phyloP scores from a whole-genome alignment of 2,797 vertebrate species.

The Lepilemur ruficaudatus region DNA sequence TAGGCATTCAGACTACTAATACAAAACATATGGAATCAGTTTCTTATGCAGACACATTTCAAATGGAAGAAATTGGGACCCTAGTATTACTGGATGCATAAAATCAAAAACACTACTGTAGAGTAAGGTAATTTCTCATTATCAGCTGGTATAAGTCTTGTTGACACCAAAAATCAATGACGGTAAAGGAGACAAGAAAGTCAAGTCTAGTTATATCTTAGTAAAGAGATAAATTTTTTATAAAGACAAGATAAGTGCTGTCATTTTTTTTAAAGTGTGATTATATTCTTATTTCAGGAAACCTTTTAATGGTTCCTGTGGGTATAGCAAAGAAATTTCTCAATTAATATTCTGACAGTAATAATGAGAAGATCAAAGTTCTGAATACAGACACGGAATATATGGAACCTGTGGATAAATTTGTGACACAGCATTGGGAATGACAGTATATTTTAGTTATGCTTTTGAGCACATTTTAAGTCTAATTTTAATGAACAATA shows the following conservation, averaged over 20 bases:
- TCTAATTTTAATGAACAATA: conserved; percentile 80
- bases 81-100: not conserved
- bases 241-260: not conserved
- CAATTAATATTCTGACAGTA: conserved; percentile 68
- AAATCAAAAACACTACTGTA: not conserved
- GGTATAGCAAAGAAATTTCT: conserved; percentile 60
- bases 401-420: conserved; percentile 37
- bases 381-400: conserved; percentile 58
- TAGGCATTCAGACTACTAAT: not conserved
- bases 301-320: conserved; percentile 51
- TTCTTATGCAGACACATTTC: not conserved
- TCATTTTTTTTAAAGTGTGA: conserved; percentile 62
- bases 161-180: not conserved
- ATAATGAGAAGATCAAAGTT: conserved; percentile 71
- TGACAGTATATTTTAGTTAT: conserved; percentile 77
- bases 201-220: not conserved
- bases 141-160: not conserved
- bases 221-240: conserved; percentile 1
- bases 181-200: not conserved
- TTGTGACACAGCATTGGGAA: conserved; percentile 52
- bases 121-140: not conserved
- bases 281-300: conserved; percentile 53
- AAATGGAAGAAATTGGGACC: not conserved
- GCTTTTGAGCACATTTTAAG: conserved; percentile 77
- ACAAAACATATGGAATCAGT: not conserved